phyloP scores from a whole-genome alignment of 2,113 vertebrate species.

The Vireo altiloquus region DNA sequence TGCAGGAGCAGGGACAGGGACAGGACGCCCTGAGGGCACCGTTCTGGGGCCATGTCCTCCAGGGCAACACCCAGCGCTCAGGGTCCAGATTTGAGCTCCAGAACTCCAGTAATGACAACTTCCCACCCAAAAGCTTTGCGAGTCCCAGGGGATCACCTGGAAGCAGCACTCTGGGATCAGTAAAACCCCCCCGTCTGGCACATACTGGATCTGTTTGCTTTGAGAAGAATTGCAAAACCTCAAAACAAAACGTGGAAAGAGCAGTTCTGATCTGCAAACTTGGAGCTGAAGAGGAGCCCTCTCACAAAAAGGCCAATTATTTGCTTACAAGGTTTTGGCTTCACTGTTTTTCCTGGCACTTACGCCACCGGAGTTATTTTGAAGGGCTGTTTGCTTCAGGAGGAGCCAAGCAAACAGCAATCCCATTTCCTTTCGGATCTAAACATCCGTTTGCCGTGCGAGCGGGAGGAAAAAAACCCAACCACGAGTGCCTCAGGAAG shows the following conservation, averaged over 20 bases:
- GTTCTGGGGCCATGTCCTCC: background rate
- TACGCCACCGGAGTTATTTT: background rate
- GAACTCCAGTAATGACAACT: rapidly evolving
- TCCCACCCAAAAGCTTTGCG: background rate
- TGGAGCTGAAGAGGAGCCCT: background rate
- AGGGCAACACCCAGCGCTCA: background rate
- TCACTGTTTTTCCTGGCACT: constrained; percentile 40
- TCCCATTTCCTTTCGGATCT: constrained; percentile 53
- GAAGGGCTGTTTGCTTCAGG: constrained; percentile 48
- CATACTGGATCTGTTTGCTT: background rate
- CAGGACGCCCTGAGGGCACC: background rate
- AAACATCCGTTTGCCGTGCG: constrained; percentile 61
- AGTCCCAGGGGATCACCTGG: background rate
- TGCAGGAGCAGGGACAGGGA: background rate
- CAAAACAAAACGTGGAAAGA: background rate
- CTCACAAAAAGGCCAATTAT: constrained; percentile 1
- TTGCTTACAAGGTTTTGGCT: constrained; percentile 42
- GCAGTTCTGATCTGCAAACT: background rate
- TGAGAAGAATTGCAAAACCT: constrained; percentile 6
- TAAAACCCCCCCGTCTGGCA: background rate
- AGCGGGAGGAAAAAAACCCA: background rate
- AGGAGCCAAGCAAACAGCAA: constrained; percentile 48
- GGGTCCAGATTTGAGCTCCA: background rate
- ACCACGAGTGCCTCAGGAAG: background rate
- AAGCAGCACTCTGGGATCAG: background rate